phyloP scores from a whole-genome alignment of 92 coral and sea anemone species.

The Heliopora coerulea region DNA sequence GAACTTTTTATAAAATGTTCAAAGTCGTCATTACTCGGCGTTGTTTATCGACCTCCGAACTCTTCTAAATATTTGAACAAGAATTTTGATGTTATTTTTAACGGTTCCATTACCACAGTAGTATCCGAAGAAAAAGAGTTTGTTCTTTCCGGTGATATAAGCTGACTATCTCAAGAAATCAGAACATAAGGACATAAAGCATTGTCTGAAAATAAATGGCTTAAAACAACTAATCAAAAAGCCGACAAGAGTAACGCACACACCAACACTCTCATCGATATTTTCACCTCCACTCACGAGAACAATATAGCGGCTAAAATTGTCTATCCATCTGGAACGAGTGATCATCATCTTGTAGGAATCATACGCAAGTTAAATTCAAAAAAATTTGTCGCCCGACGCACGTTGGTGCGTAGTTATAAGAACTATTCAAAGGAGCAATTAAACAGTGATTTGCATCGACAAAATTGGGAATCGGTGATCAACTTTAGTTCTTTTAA shows the following conservation, averaged over 20 bases:
- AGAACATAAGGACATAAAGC: background rate
- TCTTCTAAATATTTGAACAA: constrained; percentile 20
- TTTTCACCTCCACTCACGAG: background rate
- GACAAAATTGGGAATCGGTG: background rate
- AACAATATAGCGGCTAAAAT: background rate
- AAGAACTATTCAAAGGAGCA: background rate
- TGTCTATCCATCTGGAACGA: background rate
- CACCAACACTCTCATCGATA: background rate
- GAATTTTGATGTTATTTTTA: background rate
- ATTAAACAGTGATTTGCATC: background rate
- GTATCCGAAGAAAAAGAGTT: background rate
- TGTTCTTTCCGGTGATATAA: background rate
- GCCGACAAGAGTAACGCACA: background rate
- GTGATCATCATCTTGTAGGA: constrained; percentile 5
- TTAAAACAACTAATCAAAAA: background rate
- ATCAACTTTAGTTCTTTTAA: background rate
- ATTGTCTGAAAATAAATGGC: background rate
- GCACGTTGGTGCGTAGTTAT: background rate
- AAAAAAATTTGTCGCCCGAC: background rate
- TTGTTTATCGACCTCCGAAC: constrained; percentile 7
- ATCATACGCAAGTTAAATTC: background rate
- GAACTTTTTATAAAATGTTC: constrained; percentile 5
- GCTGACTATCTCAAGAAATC: background rate
- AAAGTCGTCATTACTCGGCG: background rate
- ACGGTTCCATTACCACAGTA: background rate